A percentile compares a stretch with the other conserved stretches of the same genome.
phyloP scores from a whole-genome alignment of 1,140 invertebrate genomes.

The Drosophila navojoa region DNA sequence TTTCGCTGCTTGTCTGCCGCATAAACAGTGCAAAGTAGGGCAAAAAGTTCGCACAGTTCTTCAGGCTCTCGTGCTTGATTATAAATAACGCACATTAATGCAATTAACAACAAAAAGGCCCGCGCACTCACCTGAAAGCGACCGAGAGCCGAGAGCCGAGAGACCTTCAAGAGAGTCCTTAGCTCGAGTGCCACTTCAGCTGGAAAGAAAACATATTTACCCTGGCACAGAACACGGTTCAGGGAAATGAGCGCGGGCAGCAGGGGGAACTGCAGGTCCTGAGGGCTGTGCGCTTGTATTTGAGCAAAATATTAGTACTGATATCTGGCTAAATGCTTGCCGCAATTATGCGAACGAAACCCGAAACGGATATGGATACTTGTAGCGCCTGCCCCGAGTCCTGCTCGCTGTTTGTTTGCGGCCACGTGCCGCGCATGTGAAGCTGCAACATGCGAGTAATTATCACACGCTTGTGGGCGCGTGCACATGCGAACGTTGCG shows the following conservation, averaged over 20 bases:
- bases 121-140: conserved; percentile 64
- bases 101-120: conserved; percentile 64
- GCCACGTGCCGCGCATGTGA: conserved; percentile 75
- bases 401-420: background rate
- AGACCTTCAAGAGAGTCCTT: conserved; percentile 16
- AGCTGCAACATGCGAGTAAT: conserved; percentile 63
- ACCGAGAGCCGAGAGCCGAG: conserved; percentile 13
- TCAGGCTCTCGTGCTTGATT: conserved; percentile 58
- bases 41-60: conserved; percentile 63
- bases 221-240: conserved; percentile 18
- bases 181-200: conserved; percentile 65
- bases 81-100: conserved; percentile 80
- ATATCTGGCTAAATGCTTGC: conserved; percentile 71
- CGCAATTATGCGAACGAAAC: conserved; percentile 67
- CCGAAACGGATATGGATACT: conserved; percentile 82
- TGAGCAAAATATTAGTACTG: conserved; percentile 49
- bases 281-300: conserved; percentile 26
- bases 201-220: conserved; percentile 65
- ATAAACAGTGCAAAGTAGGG: conserved; percentile 53
- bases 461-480: conserved; percentile 78
- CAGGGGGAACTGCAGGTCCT: background rate
- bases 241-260: too few species aligned
- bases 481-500: conserved; percentile 45
- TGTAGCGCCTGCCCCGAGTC: conserved; percentile 47
- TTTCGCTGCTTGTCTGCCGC: conserved; percentile 22